phyloP scores from a whole-genome alignment of 2,888 invertebrate genomes.

The Elegia similella region DNA sequence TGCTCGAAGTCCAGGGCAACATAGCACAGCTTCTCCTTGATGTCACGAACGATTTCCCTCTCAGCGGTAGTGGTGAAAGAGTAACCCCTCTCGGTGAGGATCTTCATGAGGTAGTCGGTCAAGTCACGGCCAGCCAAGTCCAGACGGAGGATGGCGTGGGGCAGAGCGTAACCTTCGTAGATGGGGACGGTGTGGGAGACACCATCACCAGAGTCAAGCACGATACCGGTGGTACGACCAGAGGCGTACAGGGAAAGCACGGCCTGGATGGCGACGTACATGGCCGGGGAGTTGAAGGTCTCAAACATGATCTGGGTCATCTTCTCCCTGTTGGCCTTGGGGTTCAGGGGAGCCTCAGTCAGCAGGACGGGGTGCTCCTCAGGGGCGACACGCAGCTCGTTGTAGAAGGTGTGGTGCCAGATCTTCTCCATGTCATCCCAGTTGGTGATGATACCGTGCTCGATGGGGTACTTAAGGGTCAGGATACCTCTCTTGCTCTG shows the following conservation, averaged over 20 bases:
- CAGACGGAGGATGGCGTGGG: slow-evolving; percentile 97
- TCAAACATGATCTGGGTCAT: slow-evolving; percentile 97
- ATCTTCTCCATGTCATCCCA: slow-evolving; percentile 97
- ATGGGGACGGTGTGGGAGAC: slow-evolving; percentile 97
- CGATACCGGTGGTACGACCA: slow-evolving; percentile 98
- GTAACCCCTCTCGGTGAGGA: slow-evolving; percentile 96
- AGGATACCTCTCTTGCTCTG: slow-evolving; percentile 94
- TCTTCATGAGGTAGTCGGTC: slow-evolving; percentile 98
- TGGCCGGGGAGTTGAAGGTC: slow-evolving; percentile 95
- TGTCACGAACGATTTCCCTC: slow-evolving; percentile 95
- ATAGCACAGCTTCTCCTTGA: slow-evolving; percentile 95
- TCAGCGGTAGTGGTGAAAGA: slow-evolving; percentile 98
- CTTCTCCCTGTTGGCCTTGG: slow-evolving; percentile 96
- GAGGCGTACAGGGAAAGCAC: slow-evolving; percentile 97
- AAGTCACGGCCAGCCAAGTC: slow-evolving; percentile 98
- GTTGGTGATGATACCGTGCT: slow-evolving; percentile 95
- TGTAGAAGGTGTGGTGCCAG: slow-evolving; percentile 97
- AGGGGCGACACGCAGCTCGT: slow-evolving; percentile 93
- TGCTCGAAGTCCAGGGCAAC: slow-evolving; percentile 95
- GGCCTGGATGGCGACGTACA: slow-evolving; percentile 97
- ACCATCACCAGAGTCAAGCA: slow-evolving; percentile 96
- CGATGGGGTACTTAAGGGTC: slow-evolving; percentile 93
- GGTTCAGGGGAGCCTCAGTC: slow-evolving; percentile 95
- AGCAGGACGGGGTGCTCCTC: slow-evolving; percentile 96
- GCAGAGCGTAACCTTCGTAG: slow-evolving; percentile 97